Evolutionary conservation across 1,140 invertebrate species (phyloP).

Genomic region (Zaprionus vittiger): DNA sequence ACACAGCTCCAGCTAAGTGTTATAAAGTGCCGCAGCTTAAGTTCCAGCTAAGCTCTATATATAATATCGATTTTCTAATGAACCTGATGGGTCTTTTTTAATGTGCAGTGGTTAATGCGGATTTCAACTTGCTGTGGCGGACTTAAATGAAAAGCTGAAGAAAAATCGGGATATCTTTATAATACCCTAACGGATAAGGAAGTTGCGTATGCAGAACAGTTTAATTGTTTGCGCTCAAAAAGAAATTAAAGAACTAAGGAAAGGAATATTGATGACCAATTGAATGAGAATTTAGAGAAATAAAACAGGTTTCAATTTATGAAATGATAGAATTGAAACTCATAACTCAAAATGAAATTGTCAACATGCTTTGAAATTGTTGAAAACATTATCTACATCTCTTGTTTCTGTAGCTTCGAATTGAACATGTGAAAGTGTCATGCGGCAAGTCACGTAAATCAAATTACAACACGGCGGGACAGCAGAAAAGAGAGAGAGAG

Average conservation of each 20-base stretch:
- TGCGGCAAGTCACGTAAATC: conserved; percentile 16
- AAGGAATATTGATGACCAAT: too few species aligned
- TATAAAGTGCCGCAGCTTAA: conserved; percentile 4
- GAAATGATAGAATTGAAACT: background rate
- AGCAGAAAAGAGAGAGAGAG: background rate
- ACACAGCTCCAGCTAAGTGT: conserved; percentile 1
- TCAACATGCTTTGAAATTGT: background rate
- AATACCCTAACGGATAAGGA: too few species aligned
- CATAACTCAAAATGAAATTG: background rate
- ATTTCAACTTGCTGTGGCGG: too few species aligned
- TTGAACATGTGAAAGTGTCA: conserved; percentile 1
- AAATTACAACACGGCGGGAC: background rate
- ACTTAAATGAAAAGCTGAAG: too few species aligned
- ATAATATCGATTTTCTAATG: conserved; percentile 7
- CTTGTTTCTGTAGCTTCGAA: background rate
- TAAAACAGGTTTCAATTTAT: too few species aligned
- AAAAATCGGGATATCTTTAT: too few species aligned
- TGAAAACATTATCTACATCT: conserved; percentile 1
- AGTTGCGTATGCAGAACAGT: background rate
- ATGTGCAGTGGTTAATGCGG: too few species aligned
- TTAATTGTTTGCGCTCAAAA: background rate
- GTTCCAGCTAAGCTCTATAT: background rate
- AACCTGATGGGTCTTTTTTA: background rate
- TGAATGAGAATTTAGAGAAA: too few species aligned
- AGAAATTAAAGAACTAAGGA: background rate